Evolutionary conservation across 2,888 invertebrate genomes (phyloP).

Genomic region (Thera britannica): DNA sequence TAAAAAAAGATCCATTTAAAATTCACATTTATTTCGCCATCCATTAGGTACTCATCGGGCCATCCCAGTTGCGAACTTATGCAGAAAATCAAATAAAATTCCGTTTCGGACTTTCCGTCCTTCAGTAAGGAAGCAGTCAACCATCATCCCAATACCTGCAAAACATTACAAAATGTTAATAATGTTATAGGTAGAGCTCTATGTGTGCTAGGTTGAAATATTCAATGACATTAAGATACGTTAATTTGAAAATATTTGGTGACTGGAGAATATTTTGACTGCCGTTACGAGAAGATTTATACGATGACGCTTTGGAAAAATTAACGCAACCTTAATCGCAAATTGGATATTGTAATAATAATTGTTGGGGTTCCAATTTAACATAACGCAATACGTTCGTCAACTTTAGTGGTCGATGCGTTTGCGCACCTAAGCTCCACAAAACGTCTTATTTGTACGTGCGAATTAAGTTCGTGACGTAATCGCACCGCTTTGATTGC

Average conservation of each 20-base stretch:
- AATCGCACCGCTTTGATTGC: slow-evolving; percentile 41
- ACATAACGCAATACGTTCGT: slow-evolving; percentile 23
- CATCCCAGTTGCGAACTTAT: slow-evolving; percentile 7
- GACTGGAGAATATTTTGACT: neutral
- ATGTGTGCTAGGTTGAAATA: neutral
- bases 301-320: slow-evolving; percentile 17
- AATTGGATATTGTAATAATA: slow-evolving; percentile 5
- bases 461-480: slow-evolving; percentile 25
- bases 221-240: neutral
- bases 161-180: slow-evolving; percentile 40
- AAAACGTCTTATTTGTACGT: slow-evolving; percentile 21
- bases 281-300: slow-evolving; percentile 16
- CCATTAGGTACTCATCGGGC: slow-evolving; percentile 6
- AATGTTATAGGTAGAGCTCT: neutral
- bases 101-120: slow-evolving; percentile 20
- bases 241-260: slow-evolving; percentile 3
- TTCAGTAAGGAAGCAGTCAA: slow-evolving; percentile 37
- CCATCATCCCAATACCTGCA: slow-evolving; percentile 51
- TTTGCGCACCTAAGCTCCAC: slow-evolving; percentile 15
- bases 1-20: slow-evolving; percentile 13
- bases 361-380: slow-evolving; percentile 8
- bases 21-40: slow-evolving; percentile 18
- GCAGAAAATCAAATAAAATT: slow-evolving; percentile 34
- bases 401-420: slow-evolving; percentile 24
- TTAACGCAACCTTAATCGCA: slow-evolving; percentile 29